phyloP scores from a whole-genome alignment of 2,797 vertebrate genomes.

The Neoniphon sammara region DNA sequence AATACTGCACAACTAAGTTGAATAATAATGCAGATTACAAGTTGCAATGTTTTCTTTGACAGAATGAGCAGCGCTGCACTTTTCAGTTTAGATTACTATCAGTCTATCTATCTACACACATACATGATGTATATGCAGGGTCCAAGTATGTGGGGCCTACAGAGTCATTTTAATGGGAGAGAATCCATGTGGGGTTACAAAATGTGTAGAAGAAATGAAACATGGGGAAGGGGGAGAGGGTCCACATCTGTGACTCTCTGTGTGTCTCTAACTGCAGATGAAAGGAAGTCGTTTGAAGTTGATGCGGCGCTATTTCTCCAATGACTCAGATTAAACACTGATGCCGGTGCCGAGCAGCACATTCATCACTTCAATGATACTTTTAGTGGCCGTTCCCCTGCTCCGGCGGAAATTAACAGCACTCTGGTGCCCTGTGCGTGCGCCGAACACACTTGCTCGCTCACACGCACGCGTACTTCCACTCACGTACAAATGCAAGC shows the following conservation, averaged over 20 bases:
- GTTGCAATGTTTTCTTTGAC: too few relatives aligned
- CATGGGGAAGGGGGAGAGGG: constrained; percentile 34
- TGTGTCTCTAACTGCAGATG: constrained; percentile 67
- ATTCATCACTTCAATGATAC: constrained; percentile 79
- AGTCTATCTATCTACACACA: too few relatives aligned
- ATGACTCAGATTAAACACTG: constrained; percentile 80
- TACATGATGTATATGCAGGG: too few relatives aligned
- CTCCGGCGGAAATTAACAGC: constrained; percentile 78
- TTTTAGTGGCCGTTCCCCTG: constrained; percentile 74
- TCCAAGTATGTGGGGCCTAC: too few relatives aligned
- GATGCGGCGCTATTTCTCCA: constrained; percentile 76
- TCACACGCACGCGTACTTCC: constrained; percentile 2
- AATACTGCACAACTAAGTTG: too few relatives aligned
- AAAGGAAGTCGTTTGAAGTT: constrained; percentile 77
- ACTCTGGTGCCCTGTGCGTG: constrained; percentile 64
- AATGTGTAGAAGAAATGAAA: constrained; percentile 43
- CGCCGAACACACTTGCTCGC: not conserved
- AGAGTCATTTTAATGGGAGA: constrained; percentile 6
- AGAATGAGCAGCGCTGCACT: too few relatives aligned
- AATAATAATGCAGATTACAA: too few relatives aligned
- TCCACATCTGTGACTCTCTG: constrained; percentile 64
- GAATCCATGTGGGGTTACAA: constrained; percentile 33
- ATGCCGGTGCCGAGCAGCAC: constrained; percentile 66
- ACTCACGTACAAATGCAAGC: constrained; percentile 33
- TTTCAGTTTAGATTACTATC: too few relatives aligned